Evolutionary conservation across 2,113 vertebrate species (phyloP), one percentile per base, ranked within the genome.

Genomic region (Aptenodytes forsteri): DNA sequence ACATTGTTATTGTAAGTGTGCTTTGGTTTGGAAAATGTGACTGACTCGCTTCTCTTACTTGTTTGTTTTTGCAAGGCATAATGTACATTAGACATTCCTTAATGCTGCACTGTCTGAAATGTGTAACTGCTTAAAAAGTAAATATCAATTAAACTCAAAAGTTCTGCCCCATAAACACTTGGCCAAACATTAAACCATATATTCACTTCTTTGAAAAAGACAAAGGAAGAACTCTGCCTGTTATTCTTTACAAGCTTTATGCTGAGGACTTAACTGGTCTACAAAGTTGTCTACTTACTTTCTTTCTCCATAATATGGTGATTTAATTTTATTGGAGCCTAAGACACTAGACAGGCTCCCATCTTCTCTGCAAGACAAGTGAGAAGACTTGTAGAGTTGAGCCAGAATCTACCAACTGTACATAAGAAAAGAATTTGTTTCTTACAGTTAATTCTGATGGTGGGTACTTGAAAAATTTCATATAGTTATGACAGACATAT

Each of bases 11-110:
- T 98, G 25, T 98, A 98, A 97, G 96, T 89, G 92, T 97, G 97
- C 95, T 91, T 96, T 94, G 97, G 97, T 91, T 97, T 97, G 98
- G 98, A 98, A 98, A 98, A 98, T 97, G 96, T 98, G 98, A 98
- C 98, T 98, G 98, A 98, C 97, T 98, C 50, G 91, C 97, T 97
- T 97, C 95, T 87, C 76, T 91, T 94, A 95, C 94, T 95, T 98
- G 98, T 98, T 99, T 99, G 98, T 98, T 99, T 98, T 98, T 97
- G 88, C 94, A 96, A 95, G 97, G 97, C 97, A 97, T 97, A 98
- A 98, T 66, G 93, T 95, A 94, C 97, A 96, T 96, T 97, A 98
- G 95, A 95, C 97, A 98, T 98, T 89, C 94, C 97, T 96, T 92
- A 96, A 97, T 96, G 97, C 91, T 96, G 95, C 92, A 96, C 93